phyloP scores from a whole-genome alignment of 2,113 vertebrate genomes.

The Fregetta grallaria region DNA sequence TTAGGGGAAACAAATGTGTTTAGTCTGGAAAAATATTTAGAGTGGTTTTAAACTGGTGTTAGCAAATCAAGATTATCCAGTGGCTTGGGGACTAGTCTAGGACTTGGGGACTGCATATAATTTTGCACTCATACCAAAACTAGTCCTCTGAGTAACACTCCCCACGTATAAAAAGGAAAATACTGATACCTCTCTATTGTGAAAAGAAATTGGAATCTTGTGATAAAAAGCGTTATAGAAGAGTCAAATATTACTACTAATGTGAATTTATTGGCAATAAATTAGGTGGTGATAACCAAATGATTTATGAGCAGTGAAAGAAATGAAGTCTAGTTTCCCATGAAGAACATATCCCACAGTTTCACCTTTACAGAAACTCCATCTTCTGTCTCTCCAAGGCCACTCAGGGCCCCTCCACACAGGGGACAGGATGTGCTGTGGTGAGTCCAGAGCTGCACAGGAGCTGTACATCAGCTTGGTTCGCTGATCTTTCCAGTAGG shows the following conservation, averaged over 20 bases:
- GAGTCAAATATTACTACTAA: background rate
- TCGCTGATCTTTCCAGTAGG: background rate
- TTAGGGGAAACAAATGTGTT: background rate
- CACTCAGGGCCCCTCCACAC: background rate
- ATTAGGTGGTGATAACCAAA: background rate
- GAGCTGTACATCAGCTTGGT: background rate
- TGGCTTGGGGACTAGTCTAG: background rate
- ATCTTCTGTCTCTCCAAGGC: background rate
- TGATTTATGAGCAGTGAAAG: background rate
- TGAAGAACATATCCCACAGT: background rate
- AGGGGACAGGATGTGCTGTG: background rate
- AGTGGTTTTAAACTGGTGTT: background rate
- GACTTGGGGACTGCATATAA: background rate
- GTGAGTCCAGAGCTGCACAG: background rate
- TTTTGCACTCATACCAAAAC: background rate
- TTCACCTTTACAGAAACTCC: background rate
- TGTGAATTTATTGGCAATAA: background rate
- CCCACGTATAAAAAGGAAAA: background rate
- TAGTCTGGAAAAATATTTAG: background rate
- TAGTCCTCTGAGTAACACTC: background rate
- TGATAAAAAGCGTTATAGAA: background rate
- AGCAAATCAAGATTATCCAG: background rate
- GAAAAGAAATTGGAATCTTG: background rate
- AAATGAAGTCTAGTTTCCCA: background rate
- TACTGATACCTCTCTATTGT: background rate